Conservation (phyloP, 92 coral and sea anemone species). For the Palythoa caribaeorum region DNA sequence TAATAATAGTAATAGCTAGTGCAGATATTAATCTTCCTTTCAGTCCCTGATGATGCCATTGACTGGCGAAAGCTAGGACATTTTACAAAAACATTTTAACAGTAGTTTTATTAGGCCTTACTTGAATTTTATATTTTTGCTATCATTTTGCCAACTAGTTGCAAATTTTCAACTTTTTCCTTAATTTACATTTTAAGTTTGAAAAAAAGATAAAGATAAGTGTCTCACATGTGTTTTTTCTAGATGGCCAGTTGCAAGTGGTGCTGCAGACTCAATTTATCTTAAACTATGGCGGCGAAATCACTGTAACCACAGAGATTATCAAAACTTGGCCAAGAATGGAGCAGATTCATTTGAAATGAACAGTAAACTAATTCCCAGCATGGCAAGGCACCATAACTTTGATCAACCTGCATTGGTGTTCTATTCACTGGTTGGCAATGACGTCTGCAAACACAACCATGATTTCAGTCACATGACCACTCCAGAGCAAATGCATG, state of each 20-base stretch:
- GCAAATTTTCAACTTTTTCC: too few species aligned
- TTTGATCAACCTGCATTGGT: slow-evolving; percentile 93
- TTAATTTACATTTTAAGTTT: too few species aligned
- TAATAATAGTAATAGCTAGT: too few species aligned
- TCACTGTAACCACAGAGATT: slow-evolving; percentile 97
- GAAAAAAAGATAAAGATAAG: too few species aligned
- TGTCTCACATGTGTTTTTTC: neutral
- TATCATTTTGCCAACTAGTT: too few species aligned
- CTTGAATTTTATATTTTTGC: too few species aligned
- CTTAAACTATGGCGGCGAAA: slow-evolving; percentile 85
- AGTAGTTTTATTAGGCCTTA: too few species aligned
- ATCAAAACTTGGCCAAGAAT: slow-evolving; percentile 96
- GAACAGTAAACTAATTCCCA: slow-evolving; percentile 70
- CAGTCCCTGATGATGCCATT: too few species aligned
- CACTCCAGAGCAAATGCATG: slow-evolving; percentile 88
- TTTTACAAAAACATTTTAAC: too few species aligned
- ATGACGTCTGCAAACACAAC: slow-evolving; percentile 88
- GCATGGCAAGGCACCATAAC: slow-evolving; percentile 79
- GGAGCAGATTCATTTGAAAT: slow-evolving; percentile 96
- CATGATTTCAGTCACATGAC: slow-evolving; percentile 78
- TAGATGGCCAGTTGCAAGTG: slow-evolving; percentile 90
- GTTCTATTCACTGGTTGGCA: slow-evolving; percentile 88
- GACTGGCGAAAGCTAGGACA: too few species aligned
- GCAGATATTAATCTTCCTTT: too few species aligned
- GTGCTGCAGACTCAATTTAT: slow-evolving; percentile 90